Evolutionary conservation across 2,113 vertebrate species (phyloP), one percentile per base, ranked within the genome.

Genomic region (Natator depressus): DNA sequence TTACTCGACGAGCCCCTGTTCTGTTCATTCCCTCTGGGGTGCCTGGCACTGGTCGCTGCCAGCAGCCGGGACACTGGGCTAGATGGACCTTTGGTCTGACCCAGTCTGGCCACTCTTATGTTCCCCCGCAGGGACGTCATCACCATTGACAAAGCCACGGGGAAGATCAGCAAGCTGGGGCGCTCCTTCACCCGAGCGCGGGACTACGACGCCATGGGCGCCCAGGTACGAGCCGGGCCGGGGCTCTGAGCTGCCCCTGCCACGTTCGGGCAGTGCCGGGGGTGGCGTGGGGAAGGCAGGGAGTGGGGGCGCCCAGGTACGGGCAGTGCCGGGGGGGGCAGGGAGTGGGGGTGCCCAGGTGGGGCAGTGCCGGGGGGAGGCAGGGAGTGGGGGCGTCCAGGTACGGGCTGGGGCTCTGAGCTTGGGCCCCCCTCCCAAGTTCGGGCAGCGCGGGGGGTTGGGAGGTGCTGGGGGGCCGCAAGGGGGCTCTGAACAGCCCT

Each of bases 121-220:
- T 49, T 4, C n/a, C 50, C 10, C 31, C 29, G 1, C 93, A 99
- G 99, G 87, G 99, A 99, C 22, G 99, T 99, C 24, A 99, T 99
- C 93, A 99, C 99, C 35, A 99, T 99, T 1, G 99, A 99, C 97
- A 99, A 99, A 98, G 99, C 99, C 87, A 99, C 99, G 0, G 99
- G 99, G 49, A 99, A 99, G 96, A 99, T 99, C 93, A 99, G 98
- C 79, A 99, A 99, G 87, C 96, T 99, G 95, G 99, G 99, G 10
- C 99, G 99, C 72, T 99, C 99, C 47, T 99, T 99, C 97, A 99
- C 99, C 5, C 98, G 99, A 19, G 99, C 99, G 19, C 98, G 99
- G 4, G 99, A 99, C 97, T 99, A 99, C 1, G 99, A 99, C 1
- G 99, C 99, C 76, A 99, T 99, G 99, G 99, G 99, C 85, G 98